Percentiles rank a stretch among this genome's conserved stretches.
Conservation (phyloP, 2,888 invertebrate genomes). For the Sisyra terminalis region DNA sequence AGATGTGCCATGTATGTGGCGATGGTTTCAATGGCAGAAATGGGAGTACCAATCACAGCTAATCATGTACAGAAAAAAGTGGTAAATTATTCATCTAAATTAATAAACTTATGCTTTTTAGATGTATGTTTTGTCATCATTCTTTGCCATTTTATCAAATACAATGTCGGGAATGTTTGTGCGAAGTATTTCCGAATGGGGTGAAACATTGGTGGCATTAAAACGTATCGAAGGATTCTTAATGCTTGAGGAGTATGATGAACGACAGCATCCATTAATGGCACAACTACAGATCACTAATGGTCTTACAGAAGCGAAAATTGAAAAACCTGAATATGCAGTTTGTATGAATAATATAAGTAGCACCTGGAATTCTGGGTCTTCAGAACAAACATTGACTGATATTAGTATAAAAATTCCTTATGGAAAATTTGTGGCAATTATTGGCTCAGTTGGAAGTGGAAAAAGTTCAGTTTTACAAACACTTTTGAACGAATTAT, state of each 20-base stretch:
- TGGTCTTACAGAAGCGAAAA: slow-evolving; percentile 4
- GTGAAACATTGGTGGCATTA: slow-evolving; percentile 28
- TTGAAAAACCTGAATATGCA: slow-evolving; percentile 6
- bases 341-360: slow-evolving; percentile 18
- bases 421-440: slow-evolving; percentile 28
- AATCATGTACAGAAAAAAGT: slow-evolving; percentile 37
- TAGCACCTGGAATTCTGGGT: slow-evolving; percentile 22
- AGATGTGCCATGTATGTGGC: slow-evolving; percentile 63
- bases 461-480: slow-evolving; percentile 53
- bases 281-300: background rate
- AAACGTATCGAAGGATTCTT: slow-evolving; percentile 26
- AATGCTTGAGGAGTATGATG: slow-evolving; percentile 21
- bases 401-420: slow-evolving; percentile 19
- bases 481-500: slow-evolving; percentile 43
- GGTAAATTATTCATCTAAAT: too few species aligned
- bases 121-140: slow-evolving; percentile 37
- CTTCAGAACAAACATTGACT: slow-evolving; percentile 21
- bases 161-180: slow-evolving; percentile 41
- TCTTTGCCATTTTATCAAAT: slow-evolving; percentile 34
- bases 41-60: slow-evolving; percentile 49
- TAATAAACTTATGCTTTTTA: slow-evolving; percentile 14
- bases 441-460: slow-evolving; percentile 40
- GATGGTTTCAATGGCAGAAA: slow-evolving; percentile 48
- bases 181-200: slow-evolving; percentile 28
- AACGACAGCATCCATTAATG: background rate